Evolutionary conservation across 2,888 invertebrate species (phyloP).

Genomic region (Yponomeuta malinellus): DNA sequence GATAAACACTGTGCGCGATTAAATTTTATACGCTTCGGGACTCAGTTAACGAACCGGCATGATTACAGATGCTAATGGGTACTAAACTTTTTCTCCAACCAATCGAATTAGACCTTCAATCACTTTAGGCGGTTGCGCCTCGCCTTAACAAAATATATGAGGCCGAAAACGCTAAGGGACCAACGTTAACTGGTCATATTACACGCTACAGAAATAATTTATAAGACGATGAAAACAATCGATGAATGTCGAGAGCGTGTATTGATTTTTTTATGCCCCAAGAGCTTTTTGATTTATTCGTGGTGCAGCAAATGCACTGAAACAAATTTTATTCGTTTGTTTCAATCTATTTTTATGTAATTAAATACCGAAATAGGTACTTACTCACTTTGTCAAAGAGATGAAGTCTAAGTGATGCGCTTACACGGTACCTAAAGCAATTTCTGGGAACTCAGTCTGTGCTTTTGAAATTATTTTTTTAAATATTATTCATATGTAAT

Average conservation of each 20-base stretch:
- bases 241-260: slow-evolving; percentile 42
- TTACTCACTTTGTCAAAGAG: too few species aligned
- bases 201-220: slow-evolving; percentile 38
- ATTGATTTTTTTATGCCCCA: slow-evolving; percentile 39
- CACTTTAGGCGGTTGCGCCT: neutral
- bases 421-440: too few species aligned
- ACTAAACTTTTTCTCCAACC: slow-evolving; percentile 35
- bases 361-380: neutral
- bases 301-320: slow-evolving; percentile 20
- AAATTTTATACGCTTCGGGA: slow-evolving; percentile 40
- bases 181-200: slow-evolving; percentile 29
- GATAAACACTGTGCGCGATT: slow-evolving; percentile 27
- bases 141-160: neutral
- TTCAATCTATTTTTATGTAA: neutral
- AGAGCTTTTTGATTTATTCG: slow-evolving; percentile 42
- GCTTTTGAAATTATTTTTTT: too few species aligned
- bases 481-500: too few species aligned
- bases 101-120: slow-evolving; percentile 24
- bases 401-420: too few species aligned
- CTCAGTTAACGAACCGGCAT: slow-evolving; percentile 46
- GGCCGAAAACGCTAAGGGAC: slow-evolving; percentile 18
- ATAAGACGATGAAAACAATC: slow-evolving; percentile 46
- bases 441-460: too few species aligned
- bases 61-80: slow-evolving; percentile 42
- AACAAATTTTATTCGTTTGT: neutral